Conservation (phyloP, 2,888 invertebrate genomes). For the Orchesellides sinensis region DNA sequence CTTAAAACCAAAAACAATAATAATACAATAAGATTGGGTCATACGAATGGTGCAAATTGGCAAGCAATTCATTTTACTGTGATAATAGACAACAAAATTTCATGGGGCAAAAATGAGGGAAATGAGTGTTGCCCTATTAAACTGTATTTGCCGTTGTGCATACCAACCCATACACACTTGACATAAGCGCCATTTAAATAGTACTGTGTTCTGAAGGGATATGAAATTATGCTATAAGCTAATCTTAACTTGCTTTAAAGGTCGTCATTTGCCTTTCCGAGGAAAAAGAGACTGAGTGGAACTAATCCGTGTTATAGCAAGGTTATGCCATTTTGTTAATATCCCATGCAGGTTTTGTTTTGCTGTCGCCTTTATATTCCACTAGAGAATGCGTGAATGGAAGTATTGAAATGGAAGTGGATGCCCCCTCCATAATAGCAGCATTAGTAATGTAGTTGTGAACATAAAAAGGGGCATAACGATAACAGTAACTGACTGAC, state of each 20-base stretch:
- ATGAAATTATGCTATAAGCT: slow-evolving; percentile 31
- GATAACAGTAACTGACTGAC: slow-evolving; percentile 65
- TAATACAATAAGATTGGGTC: slow-evolving; percentile 41
- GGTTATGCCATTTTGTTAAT: slow-evolving; percentile 55
- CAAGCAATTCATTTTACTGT: slow-evolving; percentile 51
- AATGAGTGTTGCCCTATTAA: slow-evolving; percentile 37
- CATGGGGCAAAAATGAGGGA: slow-evolving; percentile 44
- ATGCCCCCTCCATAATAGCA: slow-evolving; percentile 46
- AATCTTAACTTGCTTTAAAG: slow-evolving; percentile 51
- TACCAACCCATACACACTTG: slow-evolving; percentile 20
- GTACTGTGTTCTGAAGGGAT: slow-evolving; percentile 37
- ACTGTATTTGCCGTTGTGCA: slow-evolving; percentile 1
- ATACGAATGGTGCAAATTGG: slow-evolving; percentile 58
- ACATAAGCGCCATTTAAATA: slow-evolving; percentile 44
- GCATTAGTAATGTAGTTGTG: slow-evolving; percentile 64
- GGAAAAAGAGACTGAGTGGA: slow-evolving; percentile 15
- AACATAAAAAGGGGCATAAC: slow-evolving; percentile 64
- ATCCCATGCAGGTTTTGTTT: slow-evolving; percentile 38
- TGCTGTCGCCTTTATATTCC: neutral
- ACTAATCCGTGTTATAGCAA: slow-evolving; percentile 41
- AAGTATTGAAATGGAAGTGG: slow-evolving; percentile 44
- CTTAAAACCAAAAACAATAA: slow-evolving; percentile 39
- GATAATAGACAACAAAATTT: slow-evolving; percentile 35
- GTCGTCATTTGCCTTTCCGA: slow-evolving; percentile 39
- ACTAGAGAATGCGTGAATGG: slow-evolving; percentile 20